These are phyloP conservation scores for Torymus tubicola DNA, from an alignment of 2,888 invertebrate species.

Conservation along the genomic window DNA sequence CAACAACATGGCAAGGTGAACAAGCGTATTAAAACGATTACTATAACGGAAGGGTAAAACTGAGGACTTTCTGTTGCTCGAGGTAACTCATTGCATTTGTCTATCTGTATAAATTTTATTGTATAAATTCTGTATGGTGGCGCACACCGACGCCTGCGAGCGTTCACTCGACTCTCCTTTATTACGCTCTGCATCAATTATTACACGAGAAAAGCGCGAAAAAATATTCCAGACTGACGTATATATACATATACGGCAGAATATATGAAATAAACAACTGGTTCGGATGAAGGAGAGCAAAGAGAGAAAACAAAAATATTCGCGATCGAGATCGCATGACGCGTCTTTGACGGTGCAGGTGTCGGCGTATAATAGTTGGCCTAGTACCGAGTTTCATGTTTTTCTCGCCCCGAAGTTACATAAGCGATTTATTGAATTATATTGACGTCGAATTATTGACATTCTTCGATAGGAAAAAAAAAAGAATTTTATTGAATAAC, in stretches of 20 bases:
- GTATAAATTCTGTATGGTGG: constrained; percentile 69
- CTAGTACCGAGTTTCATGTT: constrained; percentile 72
- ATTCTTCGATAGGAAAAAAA: constrained; percentile 64
- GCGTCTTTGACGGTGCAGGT: constrained; percentile 28
- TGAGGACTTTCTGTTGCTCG: constrained; percentile 70
- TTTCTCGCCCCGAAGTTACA: constrained; percentile 65
- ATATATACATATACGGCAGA: background rate
- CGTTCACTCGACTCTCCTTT: constrained; percentile 27
- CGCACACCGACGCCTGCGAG: constrained; percentile 39
- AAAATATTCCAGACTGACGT: background rate
- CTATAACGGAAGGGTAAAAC: constrained; percentile 47
- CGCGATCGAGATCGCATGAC: constrained; percentile 13
- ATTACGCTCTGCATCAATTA: constrained; percentile 1
- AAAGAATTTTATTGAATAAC: constrained; percentile 50
- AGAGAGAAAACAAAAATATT: background rate
- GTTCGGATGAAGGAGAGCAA: background rate
- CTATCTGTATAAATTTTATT: constrained; percentile 72
- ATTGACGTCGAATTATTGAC: constrained; percentile 69
- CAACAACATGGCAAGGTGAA: constrained; percentile 60
- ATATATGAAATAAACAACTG: background rate
- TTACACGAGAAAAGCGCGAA: background rate
- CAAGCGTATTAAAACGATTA: constrained; percentile 58
- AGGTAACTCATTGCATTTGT: constrained; percentile 69
- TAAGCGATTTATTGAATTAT: constrained; percentile 68
- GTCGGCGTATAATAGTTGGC: constrained; percentile 71